Evolutionary conservation across 2,797 vertebrate species (phyloP).

Genomic region (Sebastes kiyomatsui): DNA sequence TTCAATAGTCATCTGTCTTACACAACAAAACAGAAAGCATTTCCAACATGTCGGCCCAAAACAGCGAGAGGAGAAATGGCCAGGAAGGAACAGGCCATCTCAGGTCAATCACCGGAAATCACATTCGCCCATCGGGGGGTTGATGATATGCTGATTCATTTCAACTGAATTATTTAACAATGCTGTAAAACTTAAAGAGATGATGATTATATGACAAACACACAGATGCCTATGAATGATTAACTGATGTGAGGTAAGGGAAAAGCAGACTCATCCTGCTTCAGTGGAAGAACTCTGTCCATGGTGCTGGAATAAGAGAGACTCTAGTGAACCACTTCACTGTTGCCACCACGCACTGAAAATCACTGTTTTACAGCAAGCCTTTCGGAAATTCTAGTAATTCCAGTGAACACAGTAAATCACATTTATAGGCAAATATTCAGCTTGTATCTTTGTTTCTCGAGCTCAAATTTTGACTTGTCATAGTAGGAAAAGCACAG

Average conservation of each 20-base stretch:
- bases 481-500: background rate
- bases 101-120: conserved; percentile 36
- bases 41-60: background rate
- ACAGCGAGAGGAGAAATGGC: too few relatives aligned
- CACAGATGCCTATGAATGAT: conserved; percentile 3
- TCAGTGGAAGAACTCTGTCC: conserved; percentile 66
- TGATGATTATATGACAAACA: conserved; percentile 1
- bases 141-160: conserved; percentile 40
- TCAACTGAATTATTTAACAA: background rate
- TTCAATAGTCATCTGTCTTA: background rate
- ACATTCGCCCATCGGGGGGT: conserved; percentile 4
- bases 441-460: background rate
- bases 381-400: background rate
- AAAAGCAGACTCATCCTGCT: background rate
- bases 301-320: conserved; percentile 71
- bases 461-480: background rate
- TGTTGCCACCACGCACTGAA: background rate
- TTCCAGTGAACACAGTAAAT: background rate
- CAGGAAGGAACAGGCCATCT: conserved; percentile 13
- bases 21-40: conserved; percentile 56
- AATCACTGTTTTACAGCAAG: background rate
- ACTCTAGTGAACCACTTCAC: background rate
- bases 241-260: background rate
- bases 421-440: background rate
- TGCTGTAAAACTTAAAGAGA: conserved; percentile 1